phyloP scores from a whole-genome alignment of 2,113 vertebrate species.

The Centropristis striata region DNA sequence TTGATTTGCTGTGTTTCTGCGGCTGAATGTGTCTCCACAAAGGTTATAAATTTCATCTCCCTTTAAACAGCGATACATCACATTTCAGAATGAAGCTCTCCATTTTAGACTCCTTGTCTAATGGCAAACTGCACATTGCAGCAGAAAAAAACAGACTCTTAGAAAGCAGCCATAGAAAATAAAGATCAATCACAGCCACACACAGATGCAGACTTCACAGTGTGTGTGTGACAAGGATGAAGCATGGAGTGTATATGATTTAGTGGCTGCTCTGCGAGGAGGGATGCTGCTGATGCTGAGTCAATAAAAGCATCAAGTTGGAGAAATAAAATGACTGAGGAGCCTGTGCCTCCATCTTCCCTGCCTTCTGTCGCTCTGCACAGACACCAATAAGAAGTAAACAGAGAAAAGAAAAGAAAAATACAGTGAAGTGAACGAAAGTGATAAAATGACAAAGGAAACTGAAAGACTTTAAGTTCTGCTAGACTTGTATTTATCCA shows the following conservation, averaged over 20 bases:
- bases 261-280: conserved; percentile 49
- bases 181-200: conserved; percentile 67
- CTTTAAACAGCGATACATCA: conserved; percentile 42
- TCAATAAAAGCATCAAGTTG: conserved; percentile 71
- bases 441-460: not conserved
- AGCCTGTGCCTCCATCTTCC: conserved; percentile 41
- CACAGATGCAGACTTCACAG: conserved; percentile 58
- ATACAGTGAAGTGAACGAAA: not conserved
- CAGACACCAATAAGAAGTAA: conserved; percentile 28
- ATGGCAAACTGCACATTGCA: conserved; percentile 56
- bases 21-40: not conserved
- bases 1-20: not conserved
- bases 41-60: conserved; percentile 25
- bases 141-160: conserved; percentile 32
- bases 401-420: conserved; percentile 15
- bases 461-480: not conserved
- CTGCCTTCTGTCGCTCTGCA: conserved; percentile 41
- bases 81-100: conserved; percentile 19
- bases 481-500: not conserved
- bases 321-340: conserved; percentile 60
- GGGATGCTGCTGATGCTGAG: conserved; percentile 65
- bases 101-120: conserved; percentile 35
- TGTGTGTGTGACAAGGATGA: conserved; percentile 70
- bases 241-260: conserved; percentile 63
- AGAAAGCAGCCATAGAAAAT: conserved; percentile 55